phyloP scores from a whole-genome alignment of 1,140 invertebrate genomes.

The Megalonaias nervosa region DNA sequence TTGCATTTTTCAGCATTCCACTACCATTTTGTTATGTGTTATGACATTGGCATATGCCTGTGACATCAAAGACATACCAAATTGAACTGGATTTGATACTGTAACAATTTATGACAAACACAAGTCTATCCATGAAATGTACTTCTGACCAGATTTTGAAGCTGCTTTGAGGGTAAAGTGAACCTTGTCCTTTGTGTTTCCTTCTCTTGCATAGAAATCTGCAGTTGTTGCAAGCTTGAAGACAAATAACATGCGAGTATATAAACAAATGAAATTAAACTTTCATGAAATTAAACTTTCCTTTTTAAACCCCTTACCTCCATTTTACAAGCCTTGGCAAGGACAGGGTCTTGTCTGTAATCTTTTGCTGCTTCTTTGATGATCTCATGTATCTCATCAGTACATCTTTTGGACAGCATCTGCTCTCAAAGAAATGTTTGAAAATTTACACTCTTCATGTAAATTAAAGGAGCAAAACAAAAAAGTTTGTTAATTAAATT shows the following conservation, averaged over 20 bases:
- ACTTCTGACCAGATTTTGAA: neutral
- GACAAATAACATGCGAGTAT: neutral
- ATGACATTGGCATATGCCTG: neutral
- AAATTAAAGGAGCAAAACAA: neutral
- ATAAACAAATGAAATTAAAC: neutral
- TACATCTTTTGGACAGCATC: constrained; percentile 79
- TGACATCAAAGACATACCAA: too few species aligned
- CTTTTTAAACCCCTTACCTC: constrained; percentile 69
- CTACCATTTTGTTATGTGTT: neutral
- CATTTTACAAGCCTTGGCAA: constrained; percentile 81
- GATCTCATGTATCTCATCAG: constrained; percentile 85
- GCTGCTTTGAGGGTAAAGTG: too few species aligned
- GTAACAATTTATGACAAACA: neutral
- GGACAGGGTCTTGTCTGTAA: constrained; percentile 84
- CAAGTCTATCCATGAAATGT: neutral
- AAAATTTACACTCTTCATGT: too few species aligned
- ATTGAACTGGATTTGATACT: too few species aligned
- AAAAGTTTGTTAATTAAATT: neutral
- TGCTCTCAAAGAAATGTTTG: constrained; percentile 23
- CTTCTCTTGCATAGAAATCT: neutral
- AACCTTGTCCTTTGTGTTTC: neutral
- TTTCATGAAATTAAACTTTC: neutral
- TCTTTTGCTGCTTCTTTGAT: constrained; percentile 90
- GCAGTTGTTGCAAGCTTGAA: neutral
- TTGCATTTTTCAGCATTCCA: too few species aligned